Conservation (phyloP, 2,888 invertebrate species). For the Petrophora chlorosata region DNA sequence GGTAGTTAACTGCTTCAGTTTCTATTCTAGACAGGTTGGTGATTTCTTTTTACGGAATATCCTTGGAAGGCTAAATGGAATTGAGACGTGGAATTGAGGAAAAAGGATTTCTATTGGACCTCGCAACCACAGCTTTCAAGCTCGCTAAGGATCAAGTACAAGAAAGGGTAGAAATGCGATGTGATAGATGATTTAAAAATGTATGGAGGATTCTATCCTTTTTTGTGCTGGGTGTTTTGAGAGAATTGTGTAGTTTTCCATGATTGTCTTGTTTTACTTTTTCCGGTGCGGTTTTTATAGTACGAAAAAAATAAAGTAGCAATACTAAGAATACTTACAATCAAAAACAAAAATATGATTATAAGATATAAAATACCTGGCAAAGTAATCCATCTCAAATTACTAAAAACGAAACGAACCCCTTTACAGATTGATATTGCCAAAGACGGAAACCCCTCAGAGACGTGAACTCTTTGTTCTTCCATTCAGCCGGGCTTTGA, state of each 20-base stretch:
- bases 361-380: not conserved
- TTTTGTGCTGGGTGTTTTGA: too few species aligned
- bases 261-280: too few species aligned
- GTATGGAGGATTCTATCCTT: too few species aligned
- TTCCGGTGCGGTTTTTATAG: too few species aligned
- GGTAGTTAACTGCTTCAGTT: slow-evolving; percentile 21
- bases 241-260: too few species aligned
- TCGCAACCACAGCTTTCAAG: too few species aligned
- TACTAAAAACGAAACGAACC: slow-evolving; percentile 4
- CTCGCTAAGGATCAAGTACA: not conserved
- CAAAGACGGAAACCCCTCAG: slow-evolving; percentile 12
- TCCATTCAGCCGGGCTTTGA: slow-evolving; percentile 8
- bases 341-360: not conserved
- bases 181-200: too few species aligned
- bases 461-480: slow-evolving; percentile 18
- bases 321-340: not conserved
- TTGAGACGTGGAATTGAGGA: not conserved
- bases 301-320: too few species aligned
- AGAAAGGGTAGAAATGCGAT: too few species aligned
- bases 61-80: slow-evolving; percentile 1
- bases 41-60: slow-evolving; percentile 16
- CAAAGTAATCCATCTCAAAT: not conserved
- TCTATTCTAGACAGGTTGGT: slow-evolving; percentile 16
- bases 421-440: slow-evolving; percentile 16
- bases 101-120: not conserved